phyloP scores from a whole-genome alignment of 2,888 invertebrate species.

The Eupelmus urozonus region DNA sequence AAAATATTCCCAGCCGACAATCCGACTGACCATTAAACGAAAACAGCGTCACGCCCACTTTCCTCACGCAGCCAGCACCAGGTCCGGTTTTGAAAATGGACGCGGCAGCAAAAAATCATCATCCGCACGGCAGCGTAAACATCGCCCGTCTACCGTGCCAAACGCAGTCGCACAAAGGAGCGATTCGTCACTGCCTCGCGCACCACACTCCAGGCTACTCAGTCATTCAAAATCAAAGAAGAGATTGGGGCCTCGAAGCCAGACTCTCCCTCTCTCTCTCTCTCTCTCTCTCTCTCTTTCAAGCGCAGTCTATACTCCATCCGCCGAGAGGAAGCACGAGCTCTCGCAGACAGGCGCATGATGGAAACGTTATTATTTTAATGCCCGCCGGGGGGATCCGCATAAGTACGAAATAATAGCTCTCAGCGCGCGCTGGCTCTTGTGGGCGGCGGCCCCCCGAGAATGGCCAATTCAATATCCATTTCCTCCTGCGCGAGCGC shows the following conservation, averaged over 20 bases:
- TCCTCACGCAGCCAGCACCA: not conserved
- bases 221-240: constrained; percentile 28
- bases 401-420: constrained; percentile 57
- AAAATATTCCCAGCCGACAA: not conserved
- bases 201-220: constrained; percentile 10
- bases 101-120: constrained; percentile 24
- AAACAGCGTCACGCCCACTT: not conserved
- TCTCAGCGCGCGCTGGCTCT: constrained; percentile 37
- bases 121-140: too few species aligned
- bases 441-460: constrained; percentile 63
- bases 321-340: not conserved
- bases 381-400: constrained; percentile 57
- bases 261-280: too few species aligned
- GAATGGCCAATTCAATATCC: constrained; percentile 72
- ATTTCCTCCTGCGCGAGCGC: constrained; percentile 62
- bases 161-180: not conserved
- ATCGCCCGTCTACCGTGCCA: too few species aligned
- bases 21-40: not conserved
- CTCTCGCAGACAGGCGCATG: constrained; percentile 34
- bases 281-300: too few species aligned
- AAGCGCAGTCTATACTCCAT: too few species aligned
- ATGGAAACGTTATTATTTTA: constrained; percentile 68
- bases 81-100: constrained; percentile 18
- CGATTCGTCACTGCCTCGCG: constrained; percentile 31
- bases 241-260: not conserved